These are phyloP conservation scores for Synaphobranchus kaupii DNA, from an alignment of 2,797 vertebrate genomes.

Conservation along the genomic window DNA sequence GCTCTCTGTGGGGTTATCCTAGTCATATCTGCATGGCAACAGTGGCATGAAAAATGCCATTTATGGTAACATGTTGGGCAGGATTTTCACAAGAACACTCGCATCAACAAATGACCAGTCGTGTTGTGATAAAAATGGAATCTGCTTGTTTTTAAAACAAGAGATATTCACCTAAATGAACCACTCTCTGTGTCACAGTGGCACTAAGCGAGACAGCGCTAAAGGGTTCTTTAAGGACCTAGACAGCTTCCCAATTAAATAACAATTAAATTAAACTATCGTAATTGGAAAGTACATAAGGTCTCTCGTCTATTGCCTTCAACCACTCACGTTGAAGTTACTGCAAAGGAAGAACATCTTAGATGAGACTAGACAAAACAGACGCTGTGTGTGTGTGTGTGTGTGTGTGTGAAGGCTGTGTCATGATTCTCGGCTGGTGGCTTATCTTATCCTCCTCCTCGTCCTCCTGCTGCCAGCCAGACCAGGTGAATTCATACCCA, in stretches of 20 bases:
- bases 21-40: neutral
- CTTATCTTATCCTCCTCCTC: neutral
- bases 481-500: constrained; percentile 61
- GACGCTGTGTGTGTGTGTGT: constrained; percentile 75
- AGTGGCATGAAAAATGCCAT: neutral
- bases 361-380: constrained; percentile 90
- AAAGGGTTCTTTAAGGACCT: constrained; percentile 70
- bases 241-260: constrained; percentile 66
- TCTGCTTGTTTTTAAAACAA: neutral
- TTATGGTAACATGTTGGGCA: neutral
- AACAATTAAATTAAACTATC: constrained; percentile 80
- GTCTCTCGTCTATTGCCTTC: constrained; percentile 77
- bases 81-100: neutral
- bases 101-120: neutral
- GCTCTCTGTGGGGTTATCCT: neutral
- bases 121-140: neutral
- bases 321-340: constrained; percentile 82
- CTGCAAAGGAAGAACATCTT: constrained; percentile 73
- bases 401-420: constrained; percentile 13
- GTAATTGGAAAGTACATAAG: constrained; percentile 80
- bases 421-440: constrained; percentile 1
- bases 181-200: neutral
- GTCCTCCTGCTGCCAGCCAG: constrained; percentile 54
- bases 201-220: constrained; percentile 46
- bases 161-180: neutral